These are phyloP conservation scores for Chloroceryle amazona DNA, from an alignment of 2,797 vertebrate genomes.

Conservation along the genomic window DNA sequence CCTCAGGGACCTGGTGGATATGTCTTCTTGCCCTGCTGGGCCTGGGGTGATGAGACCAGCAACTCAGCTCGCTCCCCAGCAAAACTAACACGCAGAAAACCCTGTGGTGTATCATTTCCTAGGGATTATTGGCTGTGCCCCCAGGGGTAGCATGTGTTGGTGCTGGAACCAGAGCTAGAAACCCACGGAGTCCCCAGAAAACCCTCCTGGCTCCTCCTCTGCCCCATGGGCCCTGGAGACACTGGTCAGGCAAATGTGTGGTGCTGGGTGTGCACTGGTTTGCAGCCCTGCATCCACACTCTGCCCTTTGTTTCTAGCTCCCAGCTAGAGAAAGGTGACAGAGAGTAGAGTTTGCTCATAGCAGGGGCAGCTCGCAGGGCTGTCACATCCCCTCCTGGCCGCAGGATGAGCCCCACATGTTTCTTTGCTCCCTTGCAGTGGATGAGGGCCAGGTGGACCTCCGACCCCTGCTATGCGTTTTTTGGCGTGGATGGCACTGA, in stretches of 20 bases:
- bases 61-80: background rate
- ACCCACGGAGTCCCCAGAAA: background rate
- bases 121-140: background rate
- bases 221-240: background rate
- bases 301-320: background rate
- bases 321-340: background rate
- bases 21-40: background rate
- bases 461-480: constrained; percentile 96
- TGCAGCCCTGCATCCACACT: background rate
- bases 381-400: accelerated
- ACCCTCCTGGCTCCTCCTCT: background rate
- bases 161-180: background rate
- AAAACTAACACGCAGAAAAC: background rate
- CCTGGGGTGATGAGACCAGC: background rate
- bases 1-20: background rate
- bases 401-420: accelerated
- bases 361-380: background rate
- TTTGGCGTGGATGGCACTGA: constrained; percentile 96
- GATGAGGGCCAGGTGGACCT: constrained; percentile 98
- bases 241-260: accelerated
- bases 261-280: accelerated
- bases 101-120: background rate
- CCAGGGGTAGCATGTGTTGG: background rate
- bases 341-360: accelerated
- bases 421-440: constrained; percentile 79